Evolutionary conservation across 2,797 vertebrate genomes (phyloP).

Genomic region (Aldrovandia affinis): DNA sequence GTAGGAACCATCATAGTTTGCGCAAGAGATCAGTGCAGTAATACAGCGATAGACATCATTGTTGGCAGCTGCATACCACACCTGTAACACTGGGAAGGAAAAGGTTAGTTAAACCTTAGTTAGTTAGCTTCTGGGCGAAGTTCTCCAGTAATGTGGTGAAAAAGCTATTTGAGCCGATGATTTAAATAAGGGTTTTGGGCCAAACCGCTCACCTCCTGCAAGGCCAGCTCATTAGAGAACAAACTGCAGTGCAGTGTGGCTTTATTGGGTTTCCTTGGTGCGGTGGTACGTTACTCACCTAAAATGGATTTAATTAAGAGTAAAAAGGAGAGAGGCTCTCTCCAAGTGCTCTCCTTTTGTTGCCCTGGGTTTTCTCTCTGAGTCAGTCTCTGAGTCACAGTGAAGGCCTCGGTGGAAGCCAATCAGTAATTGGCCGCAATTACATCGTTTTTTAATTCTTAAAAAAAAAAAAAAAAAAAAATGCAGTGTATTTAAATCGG

Average conservation of each 20-base stretch:
- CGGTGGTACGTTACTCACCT: neutral
- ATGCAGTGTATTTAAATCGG: neutral
- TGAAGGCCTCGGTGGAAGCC: neutral
- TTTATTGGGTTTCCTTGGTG: neutral
- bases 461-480: too few relatives aligned
- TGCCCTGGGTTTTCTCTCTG: neutral
- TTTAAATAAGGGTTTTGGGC: neutral
- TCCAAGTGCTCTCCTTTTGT: neutral
- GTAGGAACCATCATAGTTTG: too few relatives aligned
- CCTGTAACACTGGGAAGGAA: too few relatives aligned
- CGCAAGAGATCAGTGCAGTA: too few relatives aligned
- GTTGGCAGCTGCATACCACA: too few relatives aligned
- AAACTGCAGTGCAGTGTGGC: neutral
- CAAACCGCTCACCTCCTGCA: neutral
- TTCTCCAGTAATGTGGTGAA: neutral
- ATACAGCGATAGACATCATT: too few relatives aligned
- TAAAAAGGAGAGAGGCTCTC: neutral
- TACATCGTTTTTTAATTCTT: neutral
- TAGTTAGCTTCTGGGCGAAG: neutral
- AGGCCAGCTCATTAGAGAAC: neutral
- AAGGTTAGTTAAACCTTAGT: too few relatives aligned
- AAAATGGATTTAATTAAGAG: neutral
- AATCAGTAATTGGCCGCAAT: neutral
- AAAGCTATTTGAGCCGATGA: neutral
- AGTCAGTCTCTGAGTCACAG: neutral